Conservation (phyloP, 2,797 vertebrate species). For the Neoniphon sammara region DNA sequence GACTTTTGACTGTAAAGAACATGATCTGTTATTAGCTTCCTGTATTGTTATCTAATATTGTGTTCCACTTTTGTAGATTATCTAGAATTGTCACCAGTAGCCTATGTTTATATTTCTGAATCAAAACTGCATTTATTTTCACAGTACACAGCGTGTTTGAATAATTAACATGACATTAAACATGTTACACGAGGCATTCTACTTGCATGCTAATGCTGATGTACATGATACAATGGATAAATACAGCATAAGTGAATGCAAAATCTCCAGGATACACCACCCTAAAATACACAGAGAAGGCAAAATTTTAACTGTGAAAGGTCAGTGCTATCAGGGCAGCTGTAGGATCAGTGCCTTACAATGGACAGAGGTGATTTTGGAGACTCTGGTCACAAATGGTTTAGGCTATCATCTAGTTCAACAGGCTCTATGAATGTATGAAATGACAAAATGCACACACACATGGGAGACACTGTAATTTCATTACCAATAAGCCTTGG, state of each 20-base stretch:
- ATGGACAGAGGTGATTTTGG: no score
- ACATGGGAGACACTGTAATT: no score
- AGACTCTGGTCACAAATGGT: no score
- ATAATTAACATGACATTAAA: neutral
- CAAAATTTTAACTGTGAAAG: constrained; percentile 8
- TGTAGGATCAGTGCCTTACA: no score
- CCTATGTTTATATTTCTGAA: constrained; percentile 10
- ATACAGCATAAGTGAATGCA: neutral
- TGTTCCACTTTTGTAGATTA: constrained; percentile 12
- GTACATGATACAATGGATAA: neutral
- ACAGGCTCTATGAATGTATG: no score
- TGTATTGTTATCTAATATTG: constrained; percentile 25
- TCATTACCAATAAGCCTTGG: no score
- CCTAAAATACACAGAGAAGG: constrained; percentile 10
- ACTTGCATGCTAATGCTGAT: neutral
- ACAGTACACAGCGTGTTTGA: neutral
- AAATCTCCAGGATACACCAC: neutral
- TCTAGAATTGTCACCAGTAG: constrained; percentile 14
- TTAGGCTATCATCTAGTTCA: no score
- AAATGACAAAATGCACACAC: no score
- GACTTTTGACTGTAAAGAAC: constrained; percentile 36
- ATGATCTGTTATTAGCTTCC: constrained; percentile 23
- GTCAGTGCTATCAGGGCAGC: neutral
- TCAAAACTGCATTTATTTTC: neutral
- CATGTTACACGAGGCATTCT: neutral